Conservation (phyloP, 2,113 vertebrate genomes). For the Odontophorus gujanensis region DNA sequence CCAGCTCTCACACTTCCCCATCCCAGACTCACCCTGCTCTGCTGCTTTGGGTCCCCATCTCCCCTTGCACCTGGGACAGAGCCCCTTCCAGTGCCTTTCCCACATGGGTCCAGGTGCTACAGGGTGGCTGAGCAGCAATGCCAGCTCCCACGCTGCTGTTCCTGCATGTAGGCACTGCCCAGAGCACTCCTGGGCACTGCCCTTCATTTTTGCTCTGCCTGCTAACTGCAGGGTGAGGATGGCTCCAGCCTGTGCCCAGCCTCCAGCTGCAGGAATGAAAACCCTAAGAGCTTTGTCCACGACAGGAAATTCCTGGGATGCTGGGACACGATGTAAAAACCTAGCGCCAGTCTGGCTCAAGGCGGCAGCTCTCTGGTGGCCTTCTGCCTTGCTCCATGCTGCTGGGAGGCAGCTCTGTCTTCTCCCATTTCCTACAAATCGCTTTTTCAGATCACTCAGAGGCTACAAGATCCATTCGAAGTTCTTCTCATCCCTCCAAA, state of each 20-base stretch:
- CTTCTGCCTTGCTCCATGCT: neutral
- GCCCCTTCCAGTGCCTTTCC: fast-evolving
- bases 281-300: neutral
- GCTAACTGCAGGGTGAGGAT: neutral
- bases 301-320: neutral
- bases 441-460: neutral
- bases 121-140: neutral
- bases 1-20: neutral
- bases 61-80: fast-evolving
- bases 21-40: neutral
- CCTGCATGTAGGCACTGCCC: neutral
- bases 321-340: neutral
- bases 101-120: fast-evolving
- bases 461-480: constrained; percentile 26
- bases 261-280: neutral
- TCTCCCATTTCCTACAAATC: neutral
- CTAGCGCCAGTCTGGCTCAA: neutral
- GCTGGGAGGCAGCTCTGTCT: neutral
- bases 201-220: neutral
- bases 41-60: neutral
- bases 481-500: neutral
- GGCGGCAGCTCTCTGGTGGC: neutral
- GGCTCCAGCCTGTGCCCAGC: neutral
- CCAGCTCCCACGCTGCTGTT: neutral
- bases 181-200: neutral